These are phyloP conservation scores for Haemorhous mexicanus DNA, from an alignment of 2,113 vertebrate species.

Conservation along the genomic window DNA sequence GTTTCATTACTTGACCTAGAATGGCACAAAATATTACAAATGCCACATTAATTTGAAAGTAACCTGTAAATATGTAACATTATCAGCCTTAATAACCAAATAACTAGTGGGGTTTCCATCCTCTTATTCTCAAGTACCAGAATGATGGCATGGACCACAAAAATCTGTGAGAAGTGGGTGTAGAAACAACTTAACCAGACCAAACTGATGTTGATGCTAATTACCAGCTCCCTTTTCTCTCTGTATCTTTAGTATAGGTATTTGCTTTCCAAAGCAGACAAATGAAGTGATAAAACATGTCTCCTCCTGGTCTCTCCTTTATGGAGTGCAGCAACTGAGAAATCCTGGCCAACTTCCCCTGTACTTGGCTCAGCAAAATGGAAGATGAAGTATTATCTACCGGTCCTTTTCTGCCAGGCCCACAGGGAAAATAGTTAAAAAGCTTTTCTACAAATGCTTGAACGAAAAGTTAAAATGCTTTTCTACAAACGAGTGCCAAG, in stretches of 20 bases:
- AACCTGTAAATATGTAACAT: background rate
- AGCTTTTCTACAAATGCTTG: background rate
- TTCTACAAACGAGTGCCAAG: background rate
- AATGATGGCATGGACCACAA: background rate
- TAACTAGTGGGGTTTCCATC: background rate
- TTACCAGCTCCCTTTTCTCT: background rate
- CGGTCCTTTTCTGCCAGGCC: background rate
- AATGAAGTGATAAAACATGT: background rate
- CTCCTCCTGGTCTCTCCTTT: background rate
- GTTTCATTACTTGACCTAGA: background rate
- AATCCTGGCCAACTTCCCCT: background rate
- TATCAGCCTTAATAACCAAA: background rate
- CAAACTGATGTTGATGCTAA: background rate
- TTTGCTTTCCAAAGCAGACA: background rate
- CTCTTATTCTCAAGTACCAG: background rate
- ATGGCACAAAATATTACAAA: background rate
- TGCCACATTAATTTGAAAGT: background rate
- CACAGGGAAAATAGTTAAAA: background rate
- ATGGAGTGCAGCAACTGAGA: background rate
- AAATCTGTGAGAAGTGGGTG: background rate
- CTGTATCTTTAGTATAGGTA: background rate
- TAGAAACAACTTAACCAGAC: background rate
- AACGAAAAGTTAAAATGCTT: background rate
- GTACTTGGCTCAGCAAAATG: background rate
- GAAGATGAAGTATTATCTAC: constrained; percentile 1